phyloP scores from a whole-genome alignment of 2,888 invertebrate genomes.

The Phrixothrix hirtus region DNA sequence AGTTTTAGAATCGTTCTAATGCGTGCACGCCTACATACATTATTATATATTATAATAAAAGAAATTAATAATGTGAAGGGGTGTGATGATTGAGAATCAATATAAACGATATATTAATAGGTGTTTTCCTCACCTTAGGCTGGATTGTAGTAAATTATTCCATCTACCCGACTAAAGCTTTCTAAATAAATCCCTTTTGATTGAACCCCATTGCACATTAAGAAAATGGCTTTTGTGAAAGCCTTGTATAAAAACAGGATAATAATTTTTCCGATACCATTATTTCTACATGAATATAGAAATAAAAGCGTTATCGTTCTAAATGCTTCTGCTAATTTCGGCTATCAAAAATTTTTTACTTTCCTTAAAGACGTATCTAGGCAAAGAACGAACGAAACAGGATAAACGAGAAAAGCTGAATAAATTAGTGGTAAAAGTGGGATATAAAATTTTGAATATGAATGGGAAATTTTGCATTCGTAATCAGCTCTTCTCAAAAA shows the following conservation, averaged over 20 bases:
- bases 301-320: not conserved
- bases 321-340: slow-evolving; percentile 6
- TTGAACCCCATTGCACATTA: slow-evolving; percentile 27
- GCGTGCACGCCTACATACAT: no score
- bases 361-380: slow-evolving; percentile 5
- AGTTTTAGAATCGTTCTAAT: no score
- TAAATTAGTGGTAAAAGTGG: slow-evolving; percentile 77
- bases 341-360: slow-evolving; percentile 6
- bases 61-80: slow-evolving; percentile 10
- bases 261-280: slow-evolving; percentile 12
- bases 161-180: slow-evolving; percentile 20
- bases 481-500: slow-evolving; percentile 74
- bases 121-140: slow-evolving; percentile 48
- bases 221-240: slow-evolving; percentile 27
- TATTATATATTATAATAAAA: no score
- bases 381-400: slow-evolving; percentile 14
- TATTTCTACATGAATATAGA: slow-evolving; percentile 7
- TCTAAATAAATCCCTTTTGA: slow-evolving; percentile 32
- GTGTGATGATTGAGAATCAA: slow-evolving; percentile 52
- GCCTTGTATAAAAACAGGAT: no score
- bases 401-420: slow-evolving; percentile 58
- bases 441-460: slow-evolving; percentile 91
- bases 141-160: slow-evolving; percentile 30
- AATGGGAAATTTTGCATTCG: slow-evolving; percentile 85
- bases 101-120: slow-evolving; percentile 55